Evolutionary conservation across 1,140 invertebrate species (phyloP).

Genomic region (Solenopsis invicta): DNA sequence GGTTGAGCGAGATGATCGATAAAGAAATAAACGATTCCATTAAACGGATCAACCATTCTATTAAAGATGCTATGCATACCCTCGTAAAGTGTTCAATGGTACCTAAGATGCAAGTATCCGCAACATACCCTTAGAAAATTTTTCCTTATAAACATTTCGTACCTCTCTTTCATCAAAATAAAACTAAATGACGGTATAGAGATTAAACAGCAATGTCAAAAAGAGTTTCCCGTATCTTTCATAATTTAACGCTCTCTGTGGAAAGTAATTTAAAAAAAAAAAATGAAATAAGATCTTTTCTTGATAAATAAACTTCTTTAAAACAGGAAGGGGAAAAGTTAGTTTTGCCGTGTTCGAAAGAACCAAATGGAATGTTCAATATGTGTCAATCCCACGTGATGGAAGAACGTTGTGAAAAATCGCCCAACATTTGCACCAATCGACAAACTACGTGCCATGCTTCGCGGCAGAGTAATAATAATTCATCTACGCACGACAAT

Average conservation of each 20-base stretch:
- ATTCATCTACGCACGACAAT: not conserved
- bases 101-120: conserved; percentile 73
- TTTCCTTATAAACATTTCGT: not conserved
- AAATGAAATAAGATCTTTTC: not conserved
- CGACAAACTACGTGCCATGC: conserved; percentile 2
- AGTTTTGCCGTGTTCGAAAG: not conserved
- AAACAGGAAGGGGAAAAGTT: conserved; percentile 45
- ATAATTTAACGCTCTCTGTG: not conserved
- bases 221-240: not conserved
- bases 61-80: conserved; percentile 74
- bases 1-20: conserved; percentile 71
- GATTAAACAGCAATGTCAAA: not conserved
- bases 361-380: not conserved
- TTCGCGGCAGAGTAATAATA: not conserved
- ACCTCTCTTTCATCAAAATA: not conserved
- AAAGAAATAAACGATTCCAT: conserved; percentile 48
- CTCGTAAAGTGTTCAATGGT: conserved; percentile 74
- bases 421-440: not conserved
- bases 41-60: conserved; percentile 66
- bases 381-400: not conserved
- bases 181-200: not conserved
- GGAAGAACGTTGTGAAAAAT: conserved; percentile 8
- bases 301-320: not conserved
- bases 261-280: too few relatives aligned
- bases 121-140: conserved; percentile 34